Evolutionary conservation across 2,888 invertebrate genomes (phyloP).

Genomic region (Metallyticus violacea): DNA sequence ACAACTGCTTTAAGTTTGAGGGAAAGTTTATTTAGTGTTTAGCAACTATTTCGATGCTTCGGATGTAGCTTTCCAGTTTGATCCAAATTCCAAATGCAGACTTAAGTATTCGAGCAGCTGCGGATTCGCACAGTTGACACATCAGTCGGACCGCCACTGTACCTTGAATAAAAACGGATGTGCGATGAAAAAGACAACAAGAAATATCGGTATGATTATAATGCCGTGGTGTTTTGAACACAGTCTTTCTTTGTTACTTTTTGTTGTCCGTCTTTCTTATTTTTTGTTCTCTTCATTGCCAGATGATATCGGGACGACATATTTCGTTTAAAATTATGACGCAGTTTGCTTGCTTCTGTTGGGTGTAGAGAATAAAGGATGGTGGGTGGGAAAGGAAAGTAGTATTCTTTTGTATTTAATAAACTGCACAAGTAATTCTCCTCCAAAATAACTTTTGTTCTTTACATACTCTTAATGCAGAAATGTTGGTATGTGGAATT

Average conservation of each 20-base stretch:
- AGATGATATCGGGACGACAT: constrained; percentile 26
- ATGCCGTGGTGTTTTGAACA: background rate
- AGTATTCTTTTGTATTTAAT: background rate
- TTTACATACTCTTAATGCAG: too few relatives aligned
- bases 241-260: background rate
- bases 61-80: background rate
- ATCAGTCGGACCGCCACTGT: background rate
- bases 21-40: too few relatives aligned
- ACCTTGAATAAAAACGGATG: background rate
- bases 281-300: constrained; percentile 1
- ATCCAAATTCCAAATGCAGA: background rate
- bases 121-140: background rate
- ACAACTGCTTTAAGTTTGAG: too few relatives aligned
- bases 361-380: background rate
- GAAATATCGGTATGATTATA: background rate
- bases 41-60: too few relatives aligned
- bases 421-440: background rate
- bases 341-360: constrained; percentile 18
- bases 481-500: too few relatives aligned
- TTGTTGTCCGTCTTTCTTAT: background rate
- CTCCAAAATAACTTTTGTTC: too few relatives aligned
- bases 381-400: background rate
- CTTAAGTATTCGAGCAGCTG: background rate
- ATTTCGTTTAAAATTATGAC: constrained; percentile 29
- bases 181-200: background rate